Base-by-base conservation (phyloP, 1,140 invertebrate species). In the Rhagoletis zephyria region DNA sequence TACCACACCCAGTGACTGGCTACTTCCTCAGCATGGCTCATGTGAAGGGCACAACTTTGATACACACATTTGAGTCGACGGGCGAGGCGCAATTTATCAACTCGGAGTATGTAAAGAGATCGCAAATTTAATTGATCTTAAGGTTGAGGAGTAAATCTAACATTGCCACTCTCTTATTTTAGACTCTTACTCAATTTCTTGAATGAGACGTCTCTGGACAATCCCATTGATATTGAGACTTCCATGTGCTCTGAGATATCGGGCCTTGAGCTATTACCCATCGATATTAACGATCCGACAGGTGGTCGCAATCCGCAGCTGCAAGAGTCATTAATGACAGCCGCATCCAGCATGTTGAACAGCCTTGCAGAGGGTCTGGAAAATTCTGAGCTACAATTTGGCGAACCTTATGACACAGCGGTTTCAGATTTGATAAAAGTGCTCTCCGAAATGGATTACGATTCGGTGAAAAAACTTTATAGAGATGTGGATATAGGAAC, bases 401-500 rank as follows among this genome's bases (percentile, higher is more conserved):
- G 90, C 16, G 93, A 93, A 56, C 91, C 94, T n/a, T 93, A 94
- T 87, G 93, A 94, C 77, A 90, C 93, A 7, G 93, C 92, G 2
- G 88, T 93, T 4, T 93, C 93, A 1, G 92, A 93, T 85, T 90
- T 94, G 12, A 91, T 94, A 6, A 92, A 93, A 88, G 87, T 95
- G 16, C 93, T 95, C 87, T 94, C 94, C 7, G 93, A 93, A 89
- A 90, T 95, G 85, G 93, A 94, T 40, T 93, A 94, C 61, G 92
- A 93, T 0, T 94, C 94, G 1, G 92, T 95, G 14, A 93, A 93
- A 2, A 92, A 93, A 51, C 91, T 95, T 0, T 95, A 95, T 89
- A 91, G 93, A 2, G 94, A 94, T 74, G 92, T 95, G 10, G 94
- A 94, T 14, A 90, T 95, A 3, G 95, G 95, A 3, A 95, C 95